These are phyloP conservation scores for Hoplodrina blanda DNA, from an alignment of 2,888 invertebrate species.

Conservation along the genomic window DNA sequence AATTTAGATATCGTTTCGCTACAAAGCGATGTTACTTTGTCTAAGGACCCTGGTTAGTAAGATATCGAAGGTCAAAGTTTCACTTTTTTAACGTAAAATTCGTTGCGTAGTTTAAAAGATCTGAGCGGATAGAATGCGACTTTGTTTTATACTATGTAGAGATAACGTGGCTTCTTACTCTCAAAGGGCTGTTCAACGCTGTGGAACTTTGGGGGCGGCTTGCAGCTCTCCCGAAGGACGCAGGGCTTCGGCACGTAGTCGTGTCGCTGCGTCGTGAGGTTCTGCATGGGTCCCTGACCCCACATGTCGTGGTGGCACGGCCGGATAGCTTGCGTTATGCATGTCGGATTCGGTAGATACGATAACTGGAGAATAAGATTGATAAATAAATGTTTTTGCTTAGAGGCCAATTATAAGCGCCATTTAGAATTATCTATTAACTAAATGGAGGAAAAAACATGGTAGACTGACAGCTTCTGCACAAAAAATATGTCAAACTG, in stretches of 20 bases:
- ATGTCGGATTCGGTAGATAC: conserved; percentile 91
- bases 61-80: no score
- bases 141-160: no score
- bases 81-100: no score
- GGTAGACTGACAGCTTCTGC: no score
- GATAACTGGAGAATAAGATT: conserved; percentile 81
- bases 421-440: no score
- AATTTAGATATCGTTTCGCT: no score
- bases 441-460: not conserved
- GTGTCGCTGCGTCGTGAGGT: conserved; percentile 93
- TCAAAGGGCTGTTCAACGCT: conserved; percentile 85
- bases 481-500: no score
- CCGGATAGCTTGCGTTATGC: conserved; percentile 90
- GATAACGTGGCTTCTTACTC: conserved; percentile 70
- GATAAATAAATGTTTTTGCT: not conserved
- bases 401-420: no score
- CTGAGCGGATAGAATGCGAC: no score
- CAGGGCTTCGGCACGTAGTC: conserved; percentile 93
- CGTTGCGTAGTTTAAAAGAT: no score
- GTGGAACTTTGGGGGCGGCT: conserved; percentile 81
- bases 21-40: no score
- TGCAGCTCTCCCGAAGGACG: conserved; percentile 83
- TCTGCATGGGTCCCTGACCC: conserved; percentile 93
- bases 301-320: conserved; percentile 92
- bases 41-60: no score